Base-by-base conservation (phyloP, 2,888 invertebrate species). In the Agrochola circellaris region DNA sequence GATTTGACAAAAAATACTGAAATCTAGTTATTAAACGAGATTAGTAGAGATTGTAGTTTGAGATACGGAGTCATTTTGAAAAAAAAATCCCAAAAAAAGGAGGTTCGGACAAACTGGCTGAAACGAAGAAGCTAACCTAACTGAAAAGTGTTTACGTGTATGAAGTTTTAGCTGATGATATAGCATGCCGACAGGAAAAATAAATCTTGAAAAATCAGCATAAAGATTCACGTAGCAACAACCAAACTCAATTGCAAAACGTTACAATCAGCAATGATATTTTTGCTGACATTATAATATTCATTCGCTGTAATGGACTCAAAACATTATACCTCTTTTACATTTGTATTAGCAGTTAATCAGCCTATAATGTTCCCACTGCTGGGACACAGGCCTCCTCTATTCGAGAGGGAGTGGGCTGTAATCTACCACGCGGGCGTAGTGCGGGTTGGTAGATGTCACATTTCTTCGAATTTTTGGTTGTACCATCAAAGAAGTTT, bases 221-320 rank as follows among this genome's bases (percentile, higher is more conserved):
- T 13, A 56, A 64, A 38, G 15, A 38, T 30, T 48, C 26, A 48
- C 54, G 5, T 56, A 62, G 54, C 34, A 62, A 82, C 75, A 62
- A 62, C 11, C 6, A 30, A 51, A 34, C 17, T 34, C 26, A 54
- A 45, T 72, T 82, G 26, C 54, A 75, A 58, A 82, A 82, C 23
- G 6, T 38, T 56, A 56, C 11, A 30, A 38, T 78, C 42, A 48
- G 48, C 62, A 58, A 42, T 64, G 0, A 15, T 0, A 8, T 13
- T 61, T 64, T 76, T 42, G 56, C 77, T 51, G 76, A 75, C 38
- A 9, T 56, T 81, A 34, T 30, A 15, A 42, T 75, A 26, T 30
- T 51, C 20, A 26, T 30, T 51, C 20, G 23, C 30, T 20, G 8
- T 38, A 48, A 74, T 75, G 8, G 6, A 23, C 20, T 34, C 7